These are phyloP conservation scores for Dermatemys mawii DNA, from an alignment of 2,113 vertebrate genomes.

Conservation along the genomic window DNA sequence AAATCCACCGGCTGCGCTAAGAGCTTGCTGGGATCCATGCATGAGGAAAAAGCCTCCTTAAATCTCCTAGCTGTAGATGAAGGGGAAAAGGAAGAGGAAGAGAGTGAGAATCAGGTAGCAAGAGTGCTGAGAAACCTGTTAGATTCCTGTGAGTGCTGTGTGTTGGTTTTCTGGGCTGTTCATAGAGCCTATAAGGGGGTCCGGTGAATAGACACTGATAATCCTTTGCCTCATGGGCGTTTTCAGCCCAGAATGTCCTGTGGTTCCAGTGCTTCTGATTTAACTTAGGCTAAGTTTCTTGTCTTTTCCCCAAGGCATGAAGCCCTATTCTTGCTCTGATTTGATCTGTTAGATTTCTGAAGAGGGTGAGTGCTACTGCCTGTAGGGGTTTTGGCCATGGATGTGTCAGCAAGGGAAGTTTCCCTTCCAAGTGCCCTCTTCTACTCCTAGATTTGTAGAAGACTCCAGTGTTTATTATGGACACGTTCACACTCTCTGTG, in stretches of 20 bases:
- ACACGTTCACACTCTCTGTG: too few species aligned
- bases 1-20: not conserved
- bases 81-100: slow-evolving; percentile 70
- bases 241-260: not conserved
- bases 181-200: not conserved
- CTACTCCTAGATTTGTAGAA: too few species aligned
- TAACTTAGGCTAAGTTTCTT: not conserved
- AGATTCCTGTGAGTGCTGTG: not conserved
- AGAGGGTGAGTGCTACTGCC: too few species aligned
- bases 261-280: not conserved
- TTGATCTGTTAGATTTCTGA: too few species aligned
- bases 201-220: not conserved
- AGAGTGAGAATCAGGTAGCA: slow-evolving; percentile 76
- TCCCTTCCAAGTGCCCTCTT: too few species aligned
- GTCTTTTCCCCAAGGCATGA: not conserved
- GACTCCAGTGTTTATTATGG: too few species aligned
- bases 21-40: slow-evolving; percentile 62
- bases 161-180: not conserved
- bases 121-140: not conserved
- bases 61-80: slow-evolving; percentile 55
- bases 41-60: slow-evolving; percentile 71
- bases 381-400: too few species aligned
- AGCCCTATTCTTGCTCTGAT: not conserved
- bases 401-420: too few species aligned
- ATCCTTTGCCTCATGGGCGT: not conserved